Evolutionary conservation across 2,797 vertebrate species (phyloP), one percentile per base, ranked within the genome.

Genomic region (Oophaga sylvatica): DNA sequence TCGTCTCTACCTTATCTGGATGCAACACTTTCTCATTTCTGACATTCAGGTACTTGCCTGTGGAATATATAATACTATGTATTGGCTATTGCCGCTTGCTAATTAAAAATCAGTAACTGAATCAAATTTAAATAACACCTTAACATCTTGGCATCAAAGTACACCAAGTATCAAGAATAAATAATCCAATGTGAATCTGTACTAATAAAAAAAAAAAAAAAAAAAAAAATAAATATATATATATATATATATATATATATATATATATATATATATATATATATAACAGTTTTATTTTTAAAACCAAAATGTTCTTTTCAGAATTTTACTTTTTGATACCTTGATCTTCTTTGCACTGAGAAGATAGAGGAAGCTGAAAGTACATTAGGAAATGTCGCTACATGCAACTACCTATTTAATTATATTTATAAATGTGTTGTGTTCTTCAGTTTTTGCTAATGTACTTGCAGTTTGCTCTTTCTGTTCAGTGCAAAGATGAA

Each of bases 81-180:
- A 56, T 77, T 77, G 75, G 75, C 45, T 56, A 77, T 56, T 77
- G 45, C 75, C 3, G 26, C 48, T 77, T 56, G n/a, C 45, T 22
- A 56, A 77, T 77, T 77, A 77, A 77, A 26, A 56, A 56, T 77
- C 75, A 77, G 75, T 77, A 77, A 26, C 75, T 75, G 71, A 20
- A 75, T 75, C 71, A 75, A 22, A 75, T 75, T 75, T 22, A 75
- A 75, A 48, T 75, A 75, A 22, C 41, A 22, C 11, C 48, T 56
- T 48, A 53, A 5, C 26, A 77, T 77, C 75, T 56, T 22, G 2
- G 5, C 45, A 77, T 77, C 48, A 56, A 75, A 53, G 71, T 56
- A 77, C 6, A 56, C 12, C n/a, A 48, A n/a, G 4, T 53, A 77
- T 3, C 75, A 53, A 26, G 13, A 73, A 19, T 19, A 73, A 22